Evolutionary conservation across 2,113 vertebrate genomes (phyloP), one percentile per base, ranked within the genome.

Genomic region (Serranochromis macrocephalus): DNA sequence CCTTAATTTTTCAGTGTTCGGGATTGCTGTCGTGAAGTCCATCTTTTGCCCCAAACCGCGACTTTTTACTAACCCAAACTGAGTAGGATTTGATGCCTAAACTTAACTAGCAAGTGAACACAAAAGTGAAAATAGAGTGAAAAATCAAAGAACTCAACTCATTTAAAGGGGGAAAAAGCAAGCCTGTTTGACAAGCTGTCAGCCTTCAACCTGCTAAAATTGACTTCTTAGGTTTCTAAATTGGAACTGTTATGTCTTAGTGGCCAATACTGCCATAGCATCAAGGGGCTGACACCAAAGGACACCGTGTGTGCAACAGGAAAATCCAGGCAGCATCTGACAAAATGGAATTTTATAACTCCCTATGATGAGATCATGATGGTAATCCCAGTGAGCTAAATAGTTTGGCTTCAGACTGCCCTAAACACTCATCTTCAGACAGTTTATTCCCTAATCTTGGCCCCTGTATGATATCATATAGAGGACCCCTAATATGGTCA

Each of bases 111-210:
- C 21, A 73, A 29, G 9, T 73, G 40, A 45, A 45, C 21, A 17
- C 4, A 26, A 73, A 73, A 73, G 68, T 45, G 8, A 45, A 73
- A 45, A 45, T 4, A 45, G 0, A 73, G 63, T 24, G 1, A 73
- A 73, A 45, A 24, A 71, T 9, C 36, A 71, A 24, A 42, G 1
- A 26, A 45, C 9, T 42, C 19, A 68, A 13, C 33, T 40, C n/a
- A 66, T n/a, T 36, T 38, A 66, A 63, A 36, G 61, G 4, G 6
- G 29, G 58, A 0, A 0, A 0, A 33, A 63, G 9, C 1, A n/a
- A 63, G 58, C 9, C 19, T 4, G 33, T 68, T 40, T 13, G 33
- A 68, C 11, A 68, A 38, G 63, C 7, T 40, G 3, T 13, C 4
- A 75, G 24, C 6, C 24, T 47, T 47, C 24, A 75, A 47, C 40